Conservation (phyloP, 2,797 vertebrate species). For the Sebastes minor region DNA sequence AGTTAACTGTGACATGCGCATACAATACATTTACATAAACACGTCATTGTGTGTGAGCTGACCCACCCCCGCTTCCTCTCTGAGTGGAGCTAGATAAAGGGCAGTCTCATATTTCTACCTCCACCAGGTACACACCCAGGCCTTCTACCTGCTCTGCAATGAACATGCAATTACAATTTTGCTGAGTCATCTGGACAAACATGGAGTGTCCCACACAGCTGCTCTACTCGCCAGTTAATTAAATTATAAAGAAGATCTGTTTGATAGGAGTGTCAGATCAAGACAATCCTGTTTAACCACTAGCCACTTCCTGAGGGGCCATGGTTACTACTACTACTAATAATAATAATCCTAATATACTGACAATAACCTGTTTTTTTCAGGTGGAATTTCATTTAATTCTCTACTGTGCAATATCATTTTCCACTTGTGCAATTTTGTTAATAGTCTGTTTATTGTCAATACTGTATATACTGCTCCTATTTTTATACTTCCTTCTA, state of each 20-base stretch:
- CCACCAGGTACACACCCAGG: background rate
- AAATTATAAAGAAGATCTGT: background rate
- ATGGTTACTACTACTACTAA: background rate
- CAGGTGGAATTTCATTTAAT: too few relatives aligned
- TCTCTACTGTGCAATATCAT: too few relatives aligned
- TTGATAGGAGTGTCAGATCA: background rate
- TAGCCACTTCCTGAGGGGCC: background rate
- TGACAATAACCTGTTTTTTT: too few relatives aligned
- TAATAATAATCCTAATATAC: too few relatives aligned
- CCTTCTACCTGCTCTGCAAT: conserved; percentile 4
- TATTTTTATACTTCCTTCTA: too few relatives aligned
- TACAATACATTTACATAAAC: background rate
- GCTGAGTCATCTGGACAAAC: conserved; percentile 48
- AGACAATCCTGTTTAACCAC: background rate
- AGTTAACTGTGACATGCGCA: background rate
- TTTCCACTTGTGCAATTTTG: too few relatives aligned
- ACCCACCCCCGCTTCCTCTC: background rate
- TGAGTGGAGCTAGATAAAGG: background rate
- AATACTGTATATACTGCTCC: too few relatives aligned
- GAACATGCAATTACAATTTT: background rate
- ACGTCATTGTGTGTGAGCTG: background rate
- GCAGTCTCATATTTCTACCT: background rate
- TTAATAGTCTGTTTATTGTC: too few relatives aligned
- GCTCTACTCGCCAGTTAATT: fast-evolving
- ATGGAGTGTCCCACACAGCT: background rate